Conservation (phyloP, 2,113 vertebrate species). For the Corydoras maculifer region DNA sequence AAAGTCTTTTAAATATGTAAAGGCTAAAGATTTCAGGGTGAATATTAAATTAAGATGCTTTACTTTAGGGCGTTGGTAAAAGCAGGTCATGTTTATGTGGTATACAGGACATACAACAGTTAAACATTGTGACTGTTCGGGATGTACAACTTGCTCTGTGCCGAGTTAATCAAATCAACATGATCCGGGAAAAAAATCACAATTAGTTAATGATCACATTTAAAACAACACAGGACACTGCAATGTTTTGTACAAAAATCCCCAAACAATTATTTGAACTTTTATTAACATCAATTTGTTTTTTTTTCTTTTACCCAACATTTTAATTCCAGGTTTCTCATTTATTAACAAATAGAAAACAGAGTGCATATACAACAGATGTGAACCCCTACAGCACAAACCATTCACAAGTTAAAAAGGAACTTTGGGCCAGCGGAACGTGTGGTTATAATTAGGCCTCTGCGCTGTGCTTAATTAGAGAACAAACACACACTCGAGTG, state of each 20-base stretch:
- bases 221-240: background rate
- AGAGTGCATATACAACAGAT: conserved; percentile 86
- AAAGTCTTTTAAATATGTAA: no score
- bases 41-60: no score
- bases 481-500: background rate
- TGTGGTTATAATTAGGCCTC: conserved; percentile 28
- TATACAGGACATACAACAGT: no score
- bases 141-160: no score
- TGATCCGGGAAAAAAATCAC: no score
- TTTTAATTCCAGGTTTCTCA: conserved; percentile 59
- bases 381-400: conserved; percentile 84
- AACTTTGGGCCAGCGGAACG: conserved; percentile 52
- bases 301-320: conserved; percentile 51
- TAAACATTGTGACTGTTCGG: no score
- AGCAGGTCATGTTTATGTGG: no score
- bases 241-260: conserved; percentile 67
- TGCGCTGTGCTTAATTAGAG: conserved; percentile 9
- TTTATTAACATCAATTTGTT: conserved; percentile 88
- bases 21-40: no score
- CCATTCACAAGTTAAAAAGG: conserved; percentile 88
- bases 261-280: conserved; percentile 78
- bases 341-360: conserved; percentile 94
- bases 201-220: no score
- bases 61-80: no score
- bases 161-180: no score